These are phyloP conservation scores for Stegodyphus mimosarum DNA, from an alignment of 1,140 invertebrate species.

Conservation along the genomic window DNA sequence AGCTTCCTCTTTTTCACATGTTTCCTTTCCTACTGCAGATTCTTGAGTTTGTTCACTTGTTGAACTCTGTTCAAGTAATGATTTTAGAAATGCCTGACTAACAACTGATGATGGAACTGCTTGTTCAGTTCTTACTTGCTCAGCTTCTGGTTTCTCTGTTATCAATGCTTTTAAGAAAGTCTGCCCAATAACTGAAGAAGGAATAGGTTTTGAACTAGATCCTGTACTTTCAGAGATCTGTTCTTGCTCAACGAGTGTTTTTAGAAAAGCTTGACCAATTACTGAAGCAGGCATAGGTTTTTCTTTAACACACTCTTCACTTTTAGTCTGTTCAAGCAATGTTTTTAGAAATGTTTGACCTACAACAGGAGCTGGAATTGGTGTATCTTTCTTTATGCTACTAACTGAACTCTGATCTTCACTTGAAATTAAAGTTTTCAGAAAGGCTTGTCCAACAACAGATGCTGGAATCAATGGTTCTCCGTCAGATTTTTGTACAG, in stretches of 20 bases:
- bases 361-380: conserved; percentile 19
- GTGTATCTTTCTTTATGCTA: not conserved
- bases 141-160: not conserved
- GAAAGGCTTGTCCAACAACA: conserved; percentile 45
- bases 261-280: conserved; percentile 48
- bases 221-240: not conserved
- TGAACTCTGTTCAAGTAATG: not conserved
- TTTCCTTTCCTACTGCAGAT: conserved; percentile 7
- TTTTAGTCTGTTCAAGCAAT: conserved; percentile 1
- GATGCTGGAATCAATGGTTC: not conserved
- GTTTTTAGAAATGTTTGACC: conserved; percentile 30
- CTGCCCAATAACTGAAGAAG: conserved; percentile 45
- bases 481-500: not conserved
- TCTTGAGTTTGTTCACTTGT: not conserved
- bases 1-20: not conserved
- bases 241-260: conserved; percentile 32
- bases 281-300: not conserved
- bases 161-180: conserved; percentile 47
- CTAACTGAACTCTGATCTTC: not conserved
- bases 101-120: conserved; percentile 36
- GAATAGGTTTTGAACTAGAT: conserved; percentile 5
- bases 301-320: not conserved
- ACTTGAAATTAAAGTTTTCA: conserved; percentile 16
- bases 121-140: conserved; percentile 9
- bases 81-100: conserved; percentile 54